Percentiles rank a stretch among this genome's conserved stretches.
Evolutionary conservation across 2,797 vertebrate species (phyloP).

Genomic region (Hemibagrus guttatus): DNA sequence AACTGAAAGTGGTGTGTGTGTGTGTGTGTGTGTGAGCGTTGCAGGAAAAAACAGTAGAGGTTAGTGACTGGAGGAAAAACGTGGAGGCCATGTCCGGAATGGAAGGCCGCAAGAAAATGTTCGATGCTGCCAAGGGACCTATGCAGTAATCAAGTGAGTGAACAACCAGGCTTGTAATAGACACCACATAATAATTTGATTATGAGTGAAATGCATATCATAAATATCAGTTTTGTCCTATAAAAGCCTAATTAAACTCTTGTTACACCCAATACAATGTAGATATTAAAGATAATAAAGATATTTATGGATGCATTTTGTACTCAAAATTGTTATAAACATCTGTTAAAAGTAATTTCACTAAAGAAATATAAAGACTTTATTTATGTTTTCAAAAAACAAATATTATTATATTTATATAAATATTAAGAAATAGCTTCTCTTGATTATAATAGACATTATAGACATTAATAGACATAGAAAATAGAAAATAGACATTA

Average conservation of each 20-base stretch:
- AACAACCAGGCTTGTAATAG: neutral
- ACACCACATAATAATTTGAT: neutral
- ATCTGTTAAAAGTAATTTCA: no score
- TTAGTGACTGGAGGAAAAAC: slow-evolving; percentile 97
- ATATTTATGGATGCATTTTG: no score
- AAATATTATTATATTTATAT: neutral
- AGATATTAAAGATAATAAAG: no score
- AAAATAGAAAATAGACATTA: neutral
- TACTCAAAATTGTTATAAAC: no score
- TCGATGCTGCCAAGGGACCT: slow-evolving; percentile 86
- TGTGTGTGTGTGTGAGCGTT: neutral
- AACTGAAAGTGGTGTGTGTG: neutral
- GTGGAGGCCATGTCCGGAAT: slow-evolving; percentile 98
- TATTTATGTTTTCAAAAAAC: neutral
- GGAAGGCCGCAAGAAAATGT: slow-evolving; percentile 99
- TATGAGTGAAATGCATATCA: neutral
- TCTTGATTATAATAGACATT: neutral
- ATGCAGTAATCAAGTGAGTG: slow-evolving; percentile 74
- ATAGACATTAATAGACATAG: no score
- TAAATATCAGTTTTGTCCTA: neutral
- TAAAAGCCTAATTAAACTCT: neutral
- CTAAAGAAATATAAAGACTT: neutral
- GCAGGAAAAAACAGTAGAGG: slow-evolving; percentile 92
- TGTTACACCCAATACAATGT: no score
- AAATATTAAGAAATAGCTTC: neutral